These are phyloP conservation scores for Pseudorhombus dupliciocellatus DNA, from an alignment of 2,113 vertebrate species.

Conservation along the genomic window DNA sequence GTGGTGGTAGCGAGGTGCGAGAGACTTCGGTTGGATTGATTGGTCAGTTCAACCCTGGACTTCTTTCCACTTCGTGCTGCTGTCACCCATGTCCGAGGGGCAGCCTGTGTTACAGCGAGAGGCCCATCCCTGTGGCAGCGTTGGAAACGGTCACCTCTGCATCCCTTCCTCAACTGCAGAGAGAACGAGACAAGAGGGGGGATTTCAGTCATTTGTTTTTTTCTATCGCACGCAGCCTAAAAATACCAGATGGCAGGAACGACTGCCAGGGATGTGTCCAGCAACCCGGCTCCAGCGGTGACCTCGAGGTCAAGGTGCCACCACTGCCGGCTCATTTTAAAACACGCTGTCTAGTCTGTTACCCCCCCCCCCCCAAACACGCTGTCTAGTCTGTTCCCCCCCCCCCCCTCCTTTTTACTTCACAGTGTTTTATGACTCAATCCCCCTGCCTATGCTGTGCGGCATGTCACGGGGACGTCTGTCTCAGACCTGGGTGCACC, in stretches of 20 bases:
- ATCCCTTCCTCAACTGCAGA: slow-evolving; percentile 46
- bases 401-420: background rate
- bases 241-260: slow-evolving; percentile 37
- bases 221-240: slow-evolving; percentile 20
- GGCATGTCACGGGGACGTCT: slow-evolving; percentile 42
- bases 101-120: slow-evolving; percentile 6
- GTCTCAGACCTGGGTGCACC: background rate
- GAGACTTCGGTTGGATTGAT: slow-evolving; percentile 21
- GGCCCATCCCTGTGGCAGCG: slow-evolving; percentile 63
- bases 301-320: slow-evolving; percentile 2
- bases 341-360: slow-evolving; percentile 3
- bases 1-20: background rate
- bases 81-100: slow-evolving; percentile 48
- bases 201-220: slow-evolving; percentile 57
- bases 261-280: background rate
- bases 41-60: background rate
- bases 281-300: background rate
- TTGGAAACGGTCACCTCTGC: slow-evolving; percentile 17
- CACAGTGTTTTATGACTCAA: slow-evolving; percentile 52
- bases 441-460: slow-evolving; percentile 34
- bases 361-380: background rate
- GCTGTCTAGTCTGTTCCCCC: slow-evolving; percentile 8
- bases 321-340: background rate
- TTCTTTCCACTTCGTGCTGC: background rate
- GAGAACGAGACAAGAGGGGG: slow-evolving; percentile 19